These are phyloP conservation scores for Thecophora atra DNA, from an alignment of 2,888 invertebrate species.

Conservation along the genomic window DNA sequence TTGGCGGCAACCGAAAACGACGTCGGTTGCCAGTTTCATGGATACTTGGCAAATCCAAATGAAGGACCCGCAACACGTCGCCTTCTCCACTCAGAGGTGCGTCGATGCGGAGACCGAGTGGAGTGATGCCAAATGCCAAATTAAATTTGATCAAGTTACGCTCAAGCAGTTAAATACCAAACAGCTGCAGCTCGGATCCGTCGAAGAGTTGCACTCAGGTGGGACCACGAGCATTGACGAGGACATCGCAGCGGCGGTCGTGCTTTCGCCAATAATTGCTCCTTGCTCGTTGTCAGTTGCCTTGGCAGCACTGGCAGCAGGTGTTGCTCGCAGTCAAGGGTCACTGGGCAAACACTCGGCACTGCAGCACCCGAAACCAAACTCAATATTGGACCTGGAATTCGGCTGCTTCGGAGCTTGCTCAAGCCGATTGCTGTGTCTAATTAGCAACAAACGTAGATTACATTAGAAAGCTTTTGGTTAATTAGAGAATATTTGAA, in stretches of 20 bases:
- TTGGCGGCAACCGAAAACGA: conserved; percentile 3
- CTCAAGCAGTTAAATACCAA: conserved; percentile 4
- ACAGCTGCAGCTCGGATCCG: neutral
- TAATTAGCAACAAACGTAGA: conserved; percentile 47
- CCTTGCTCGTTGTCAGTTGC: conserved; percentile 3
- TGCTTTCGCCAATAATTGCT: conserved; percentile 43
- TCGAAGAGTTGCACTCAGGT: neutral
- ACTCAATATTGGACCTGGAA: conserved; percentile 50
- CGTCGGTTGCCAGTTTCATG: conserved; percentile 24
- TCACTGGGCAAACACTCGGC: conserved; percentile 36
- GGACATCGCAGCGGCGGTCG: conserved; percentile 38
- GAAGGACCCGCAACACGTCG: neutral
- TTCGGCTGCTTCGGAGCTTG: conserved; percentile 37
- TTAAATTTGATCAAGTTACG: conserved; percentile 25
- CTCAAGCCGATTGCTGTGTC: conserved; percentile 19
- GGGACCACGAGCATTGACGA: neutral
- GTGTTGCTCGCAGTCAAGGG: conserved; percentile 33
- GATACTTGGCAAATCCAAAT: conserved; percentile 27
- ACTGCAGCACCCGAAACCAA: conserved; percentile 28
- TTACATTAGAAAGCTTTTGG: conserved; percentile 31
- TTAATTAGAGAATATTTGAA: conserved; percentile 34
- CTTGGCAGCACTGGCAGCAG: conserved; percentile 4
- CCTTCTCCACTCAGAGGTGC: too few relatives aligned
- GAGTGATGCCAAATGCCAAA: conserved; percentile 18
- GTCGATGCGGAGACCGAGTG: too few relatives aligned